Evolutionary conservation across 2,888 invertebrate species (phyloP), one percentile per base, ranked within the genome.

Genomic region (Odontomyia ornata): DNA sequence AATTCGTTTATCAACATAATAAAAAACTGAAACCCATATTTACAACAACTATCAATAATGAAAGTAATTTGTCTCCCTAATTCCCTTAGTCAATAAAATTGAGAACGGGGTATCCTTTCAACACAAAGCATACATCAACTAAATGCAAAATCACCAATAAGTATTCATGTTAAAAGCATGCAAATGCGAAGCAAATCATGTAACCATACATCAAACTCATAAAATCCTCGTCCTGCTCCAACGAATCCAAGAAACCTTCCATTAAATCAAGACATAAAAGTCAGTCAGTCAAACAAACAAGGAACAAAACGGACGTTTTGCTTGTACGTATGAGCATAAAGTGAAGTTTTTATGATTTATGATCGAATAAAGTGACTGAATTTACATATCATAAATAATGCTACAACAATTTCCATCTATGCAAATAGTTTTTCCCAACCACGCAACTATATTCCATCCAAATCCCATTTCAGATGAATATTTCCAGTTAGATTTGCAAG

Each of bases 361-460:
- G 78, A 78, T 78, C 78, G 76, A 78, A 78, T 78, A 77, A 78
- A 78, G 78, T 78, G 78, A 72, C 57, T 76, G 57, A 78, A 78
- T 78, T 78, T 78, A 46, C 78, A 78, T 78, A 73, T 76, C 76
- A 76, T 78, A 77, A 78, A 76, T 75, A 78, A 67, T 72, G 57
- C 76, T 36, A 75, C 5, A 21, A 47, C 60, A 52, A 60, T 75
- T 78, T 76, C 43, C 67, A 78, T 78, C 76, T 75, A 76, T 78
- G 78, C 69, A 75, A 76, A 76, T 73, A 76, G 73, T 73, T 57
- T 72, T 71, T 52, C 47, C 52, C 23, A 62, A 76, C 28, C 47
- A 52, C 30, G 47, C 30, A 30, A 60, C 36, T 36, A 47, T 1
- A 18, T 15, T 21, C 52, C 30, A 36, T 36, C 5, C 36, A 36